Base-by-base conservation (phyloP, 2,113 vertebrate genomes). In the Neotragus moschatus region DNA sequence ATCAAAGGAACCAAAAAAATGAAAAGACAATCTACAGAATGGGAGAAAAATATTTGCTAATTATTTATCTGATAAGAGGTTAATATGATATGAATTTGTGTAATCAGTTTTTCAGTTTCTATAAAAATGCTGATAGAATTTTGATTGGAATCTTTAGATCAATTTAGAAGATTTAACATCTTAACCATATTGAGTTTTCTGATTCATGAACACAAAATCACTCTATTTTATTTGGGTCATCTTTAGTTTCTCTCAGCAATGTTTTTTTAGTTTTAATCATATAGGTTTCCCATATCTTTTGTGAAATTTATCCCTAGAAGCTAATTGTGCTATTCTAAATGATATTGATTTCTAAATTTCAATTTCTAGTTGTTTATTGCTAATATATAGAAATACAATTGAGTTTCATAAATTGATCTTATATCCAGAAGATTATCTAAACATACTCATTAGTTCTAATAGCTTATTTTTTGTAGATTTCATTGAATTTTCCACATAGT, bases 401-500 rank as follows among this genome's bases (percentile, higher is more conserved):
- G 86, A 49, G 43, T 90, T 92, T 88, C 92, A 33, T 39, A 45
- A 75, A 82, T 88, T 88, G 23, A 88, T 56, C 33, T 47, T 93
- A 84, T 66, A 85, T 49, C 30, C 7, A 60, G 33, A 93, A 96
- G 85, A 19, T 17, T 80, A 96, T 85, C 47, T 91, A 79, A 56
- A 61, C 33, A 73, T 39, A 63, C 43, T 87, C 36, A 70, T 73
- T 66, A 90, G 15, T 90, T 94, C 12, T 92, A 80, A 96, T 77
- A 84, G 47, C 39, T 43, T 43, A n/a, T 63, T 88, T 92, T 88
- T 25, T 39, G 45, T 84, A 30, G 53, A 87, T 84, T 86, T 8
- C 55, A 87, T 96, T 96, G 95, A 90, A 77, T 90, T 95, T 95
- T 87, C 13, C 87, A 73, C 26, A 25, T 84, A 96, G 84, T 88